Conservation (phyloP, 2,888 invertebrate species). For the Ophion slaviceki region DNA sequence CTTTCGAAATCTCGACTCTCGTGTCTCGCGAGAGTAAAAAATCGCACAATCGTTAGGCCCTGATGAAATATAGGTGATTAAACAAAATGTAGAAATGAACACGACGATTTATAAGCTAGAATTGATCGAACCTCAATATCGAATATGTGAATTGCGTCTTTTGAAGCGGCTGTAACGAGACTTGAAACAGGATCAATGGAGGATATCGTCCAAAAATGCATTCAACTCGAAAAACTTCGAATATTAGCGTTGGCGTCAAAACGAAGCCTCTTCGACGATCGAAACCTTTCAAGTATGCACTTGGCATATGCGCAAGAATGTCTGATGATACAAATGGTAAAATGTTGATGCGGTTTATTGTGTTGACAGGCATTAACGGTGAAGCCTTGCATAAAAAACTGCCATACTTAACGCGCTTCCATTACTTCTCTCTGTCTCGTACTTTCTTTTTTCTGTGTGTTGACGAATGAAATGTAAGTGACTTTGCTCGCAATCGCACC, state of each 20-base stretch:
- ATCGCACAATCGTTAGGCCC: neutral
- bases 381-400: slow-evolving; percentile 13
- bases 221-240: neutral
- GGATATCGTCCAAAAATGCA: neutral
- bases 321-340: slow-evolving; percentile 19
- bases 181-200: too few relatives aligned
- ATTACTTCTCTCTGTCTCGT: neutral
- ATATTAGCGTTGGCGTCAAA: neutral
- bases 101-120: neutral
- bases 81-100: too few relatives aligned
- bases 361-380: slow-evolving; percentile 16
- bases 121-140: too few relatives aligned
- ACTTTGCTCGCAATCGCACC: too few relatives aligned
- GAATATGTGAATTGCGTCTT: too few relatives aligned
- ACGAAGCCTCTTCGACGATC: slow-evolving; percentile 35
- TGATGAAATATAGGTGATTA: too few relatives aligned
- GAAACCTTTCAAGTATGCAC: slow-evolving; percentile 33
- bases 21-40: slow-evolving; percentile 11
- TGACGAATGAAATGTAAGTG: too few relatives aligned
- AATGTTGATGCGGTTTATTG: slow-evolving; percentile 40
- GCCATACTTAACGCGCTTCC: neutral
- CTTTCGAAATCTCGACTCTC: slow-evolving; percentile 20
- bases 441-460: neutral
- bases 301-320: neutral
- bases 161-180: too few relatives aligned